Conservation (phyloP, 2,113 vertebrate genomes). For the Sigmodon hispidus region DNA sequence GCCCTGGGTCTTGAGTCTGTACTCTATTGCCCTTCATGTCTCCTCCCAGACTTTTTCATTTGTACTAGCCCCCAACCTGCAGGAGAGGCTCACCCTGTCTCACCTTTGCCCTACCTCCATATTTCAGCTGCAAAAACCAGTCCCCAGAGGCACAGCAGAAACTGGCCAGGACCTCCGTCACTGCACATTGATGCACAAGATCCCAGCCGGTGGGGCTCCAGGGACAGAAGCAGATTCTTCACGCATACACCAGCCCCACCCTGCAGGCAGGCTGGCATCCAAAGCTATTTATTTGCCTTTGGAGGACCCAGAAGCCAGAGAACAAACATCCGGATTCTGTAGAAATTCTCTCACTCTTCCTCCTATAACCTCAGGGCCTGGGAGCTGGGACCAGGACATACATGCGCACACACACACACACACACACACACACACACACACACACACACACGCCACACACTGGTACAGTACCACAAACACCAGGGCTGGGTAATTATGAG, state of each 20-base stretch:
- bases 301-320: conserved; percentile 74
- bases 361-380: conserved; percentile 13
- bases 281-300: conserved; percentile 77
- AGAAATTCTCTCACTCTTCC: conserved; percentile 47
- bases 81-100: background rate
- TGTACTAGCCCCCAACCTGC: background rate
- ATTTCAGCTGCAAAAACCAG: background rate
- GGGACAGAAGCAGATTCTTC: background rate
- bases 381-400: background rate
- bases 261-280: conserved; percentile 58
- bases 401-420: background rate
- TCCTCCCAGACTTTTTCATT: background rate
- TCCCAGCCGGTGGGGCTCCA: background rate
- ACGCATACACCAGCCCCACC: background rate
- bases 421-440: background rate
- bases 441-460: too few species aligned
- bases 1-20: background rate
- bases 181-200: background rate
- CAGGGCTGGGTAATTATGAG: background rate
- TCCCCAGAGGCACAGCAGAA: background rate
- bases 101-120: background rate
- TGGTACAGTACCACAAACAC: background rate
- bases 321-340: conserved; percentile 77
- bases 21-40: background rate
- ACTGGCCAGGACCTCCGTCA: background rate